Conservation (phyloP, 2,797 vertebrate species). For the Pelochelys cantorii region DNA sequence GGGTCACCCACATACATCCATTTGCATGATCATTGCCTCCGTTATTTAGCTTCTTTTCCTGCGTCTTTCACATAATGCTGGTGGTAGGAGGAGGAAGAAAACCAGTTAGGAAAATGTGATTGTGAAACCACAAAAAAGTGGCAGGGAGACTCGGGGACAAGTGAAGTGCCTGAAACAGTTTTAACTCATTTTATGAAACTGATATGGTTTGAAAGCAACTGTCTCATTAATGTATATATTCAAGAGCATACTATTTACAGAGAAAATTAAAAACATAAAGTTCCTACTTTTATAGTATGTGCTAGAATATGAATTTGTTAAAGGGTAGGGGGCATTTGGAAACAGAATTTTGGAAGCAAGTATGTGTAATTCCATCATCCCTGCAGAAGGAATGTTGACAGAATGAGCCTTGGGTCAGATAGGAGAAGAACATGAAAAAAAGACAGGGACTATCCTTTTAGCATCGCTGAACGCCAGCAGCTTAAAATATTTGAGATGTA, state of each 20-base stretch:
- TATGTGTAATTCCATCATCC: not conserved
- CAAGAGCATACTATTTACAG: not conserved
- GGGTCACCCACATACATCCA: rapidly evolving
- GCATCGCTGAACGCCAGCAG: rapidly evolving
- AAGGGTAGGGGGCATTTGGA: not conserved
- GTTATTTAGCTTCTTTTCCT: not conserved
- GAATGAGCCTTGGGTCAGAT: not conserved
- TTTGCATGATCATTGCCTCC: not conserved
- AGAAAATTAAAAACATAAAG: not conserved
- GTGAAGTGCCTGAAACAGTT: not conserved
- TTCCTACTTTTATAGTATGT: not conserved
- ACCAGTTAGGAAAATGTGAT: not conserved
- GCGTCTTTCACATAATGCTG: not conserved
- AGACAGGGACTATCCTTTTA: not conserved
- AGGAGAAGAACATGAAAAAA: slow-evolving; percentile 38
- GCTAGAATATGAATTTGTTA: not conserved
- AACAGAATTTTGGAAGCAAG: not conserved
- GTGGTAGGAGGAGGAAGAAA: not conserved
- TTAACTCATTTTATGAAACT: not conserved
- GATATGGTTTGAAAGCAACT: slow-evolving; percentile 1
- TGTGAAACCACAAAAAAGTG: not conserved
- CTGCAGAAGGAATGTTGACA: not conserved
- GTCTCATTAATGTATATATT: not conserved
- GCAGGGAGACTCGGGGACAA: not conserved
- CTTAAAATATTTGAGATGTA: not conserved